Conservation (phyloP, 1,140 invertebrate species). For the Cephus cinctus region DNA sequence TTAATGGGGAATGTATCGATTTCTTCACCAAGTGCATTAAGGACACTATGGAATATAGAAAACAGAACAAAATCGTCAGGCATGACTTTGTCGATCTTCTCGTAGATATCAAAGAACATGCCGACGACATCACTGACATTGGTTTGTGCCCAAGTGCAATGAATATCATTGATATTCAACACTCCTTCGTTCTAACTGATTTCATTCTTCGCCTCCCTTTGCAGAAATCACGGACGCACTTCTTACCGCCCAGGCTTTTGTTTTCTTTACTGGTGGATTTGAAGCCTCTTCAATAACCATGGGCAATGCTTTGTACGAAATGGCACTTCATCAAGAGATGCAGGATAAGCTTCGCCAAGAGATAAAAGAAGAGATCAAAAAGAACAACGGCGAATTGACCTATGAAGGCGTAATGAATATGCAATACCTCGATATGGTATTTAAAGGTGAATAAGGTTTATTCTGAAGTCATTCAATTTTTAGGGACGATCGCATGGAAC, state of each 20-base stretch:
- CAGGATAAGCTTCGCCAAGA: constrained; percentile 43
- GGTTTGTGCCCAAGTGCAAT: constrained; percentile 6
- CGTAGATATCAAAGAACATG: constrained; percentile 32
- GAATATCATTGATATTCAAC: background rate
- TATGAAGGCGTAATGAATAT: constrained; percentile 37
- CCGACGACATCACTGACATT: constrained; percentile 6
- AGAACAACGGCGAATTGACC: constrained; percentile 29
- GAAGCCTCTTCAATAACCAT: constrained; percentile 30
- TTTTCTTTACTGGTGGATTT: constrained; percentile 34
- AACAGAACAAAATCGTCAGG: constrained; percentile 43
- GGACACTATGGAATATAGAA: constrained; percentile 51
- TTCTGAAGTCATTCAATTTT: background rate
- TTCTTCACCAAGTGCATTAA: constrained; percentile 53
- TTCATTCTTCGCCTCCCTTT: constrained; percentile 8
- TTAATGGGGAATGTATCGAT: constrained; percentile 32
- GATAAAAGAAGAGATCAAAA: constrained; percentile 40
- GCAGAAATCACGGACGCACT: constrained; percentile 25
- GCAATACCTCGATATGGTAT: constrained; percentile 29
- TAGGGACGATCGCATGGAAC: background rate
- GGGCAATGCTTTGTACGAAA: constrained; percentile 26
- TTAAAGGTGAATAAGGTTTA: constrained; percentile 10
- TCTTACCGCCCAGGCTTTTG: constrained; percentile 27
- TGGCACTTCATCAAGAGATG: constrained; percentile 21
- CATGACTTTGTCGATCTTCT: constrained; percentile 60
- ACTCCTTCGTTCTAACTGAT: too few species aligned